These are phyloP conservation scores for Notiomystis cincta DNA, from an alignment of 2,113 vertebrate species.

Conservation along the genomic window DNA sequence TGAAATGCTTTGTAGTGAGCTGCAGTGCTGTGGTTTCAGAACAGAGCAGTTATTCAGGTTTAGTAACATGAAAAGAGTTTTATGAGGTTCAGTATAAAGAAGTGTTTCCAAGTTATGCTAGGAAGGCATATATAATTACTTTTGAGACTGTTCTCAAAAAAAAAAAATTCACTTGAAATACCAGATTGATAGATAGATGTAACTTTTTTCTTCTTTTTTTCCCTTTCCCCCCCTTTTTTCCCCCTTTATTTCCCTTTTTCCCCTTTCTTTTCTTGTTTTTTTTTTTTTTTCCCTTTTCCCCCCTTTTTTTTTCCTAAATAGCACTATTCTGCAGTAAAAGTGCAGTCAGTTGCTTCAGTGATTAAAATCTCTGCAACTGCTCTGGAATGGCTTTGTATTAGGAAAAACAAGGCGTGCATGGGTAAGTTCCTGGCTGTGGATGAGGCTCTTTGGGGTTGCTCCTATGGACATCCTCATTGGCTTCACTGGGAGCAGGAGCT, in stretches of 20 bases:
- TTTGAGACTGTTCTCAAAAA: not conserved
- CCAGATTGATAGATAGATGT: not conserved
- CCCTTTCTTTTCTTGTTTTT: fast-evolving
- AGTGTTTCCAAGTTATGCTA: constrained; percentile 15
- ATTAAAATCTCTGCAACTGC: not conserved
- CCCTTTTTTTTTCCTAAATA: not conserved
- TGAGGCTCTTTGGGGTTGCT: not conserved
- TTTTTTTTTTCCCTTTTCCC: fast-evolving
- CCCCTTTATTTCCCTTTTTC: fast-evolving
- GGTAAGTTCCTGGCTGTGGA: not conserved
- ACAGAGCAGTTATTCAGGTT: constrained; percentile 27
- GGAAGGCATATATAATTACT: constrained; percentile 2
- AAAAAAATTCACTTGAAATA: not conserved
- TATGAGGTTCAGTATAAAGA: not conserved
- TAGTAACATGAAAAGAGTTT: constrained; percentile 6
- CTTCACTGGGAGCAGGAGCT: not conserved
- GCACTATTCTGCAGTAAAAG: not conserved
- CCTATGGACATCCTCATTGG: not conserved
- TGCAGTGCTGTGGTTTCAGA: not conserved
- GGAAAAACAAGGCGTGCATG: not conserved
- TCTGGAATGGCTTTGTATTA: not conserved
- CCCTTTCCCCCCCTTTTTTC: fast-evolving
- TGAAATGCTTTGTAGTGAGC: constrained; percentile 5
- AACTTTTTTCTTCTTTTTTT: not conserved
- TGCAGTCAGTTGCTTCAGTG: not conserved